Evolutionary conservation across 2,797 vertebrate genomes (phyloP).

Genomic region (Melanotaenia boesemani): DNA sequence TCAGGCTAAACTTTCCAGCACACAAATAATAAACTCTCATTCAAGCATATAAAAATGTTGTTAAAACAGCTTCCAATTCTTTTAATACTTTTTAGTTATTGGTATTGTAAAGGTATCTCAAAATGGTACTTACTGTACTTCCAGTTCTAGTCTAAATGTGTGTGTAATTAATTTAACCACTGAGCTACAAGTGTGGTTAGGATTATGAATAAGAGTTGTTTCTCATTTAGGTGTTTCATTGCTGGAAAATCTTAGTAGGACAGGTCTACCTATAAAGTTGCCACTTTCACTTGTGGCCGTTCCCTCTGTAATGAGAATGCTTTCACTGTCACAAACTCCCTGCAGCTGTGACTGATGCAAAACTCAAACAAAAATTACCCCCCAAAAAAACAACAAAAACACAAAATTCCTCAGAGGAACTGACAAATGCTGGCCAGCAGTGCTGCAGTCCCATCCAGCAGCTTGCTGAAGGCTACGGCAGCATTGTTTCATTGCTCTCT

Average conservation of each 20-base stretch:
- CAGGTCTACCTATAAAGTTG: slow-evolving; percentile 19
- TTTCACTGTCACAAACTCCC: slow-evolving; percentile 9
- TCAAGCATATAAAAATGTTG: too few species aligned
- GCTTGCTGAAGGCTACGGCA: slow-evolving; percentile 90
- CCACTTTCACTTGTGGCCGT: slow-evolving; percentile 9
- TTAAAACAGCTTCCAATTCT: background rate
- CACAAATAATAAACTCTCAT: background rate
- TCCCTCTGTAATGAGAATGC: slow-evolving; percentile 16
- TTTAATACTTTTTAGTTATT: background rate
- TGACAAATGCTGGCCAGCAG: slow-evolving; percentile 77
- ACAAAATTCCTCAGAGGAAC: slow-evolving; percentile 60
- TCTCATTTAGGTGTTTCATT: slow-evolving; percentile 13
- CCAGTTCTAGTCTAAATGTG: background rate
- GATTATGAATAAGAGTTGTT: slow-evolving; percentile 2
- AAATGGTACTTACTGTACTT: background rate
- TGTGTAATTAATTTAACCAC: background rate
- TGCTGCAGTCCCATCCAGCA: slow-evolving; percentile 79
- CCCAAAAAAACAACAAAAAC: slow-evolving; percentile 45
- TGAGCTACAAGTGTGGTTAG: background rate
- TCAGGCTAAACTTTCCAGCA: background rate
- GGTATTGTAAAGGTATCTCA: background rate
- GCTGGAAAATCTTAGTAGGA: slow-evolving; percentile 2
- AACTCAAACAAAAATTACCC: slow-evolving; percentile 28
- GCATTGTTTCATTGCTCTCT: slow-evolving; percentile 93
- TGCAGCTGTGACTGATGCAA: slow-evolving; percentile 28